Evolutionary conservation across 2,888 invertebrate genomes (phyloP).

Genomic region (Cactoblastis cactorum): DNA sequence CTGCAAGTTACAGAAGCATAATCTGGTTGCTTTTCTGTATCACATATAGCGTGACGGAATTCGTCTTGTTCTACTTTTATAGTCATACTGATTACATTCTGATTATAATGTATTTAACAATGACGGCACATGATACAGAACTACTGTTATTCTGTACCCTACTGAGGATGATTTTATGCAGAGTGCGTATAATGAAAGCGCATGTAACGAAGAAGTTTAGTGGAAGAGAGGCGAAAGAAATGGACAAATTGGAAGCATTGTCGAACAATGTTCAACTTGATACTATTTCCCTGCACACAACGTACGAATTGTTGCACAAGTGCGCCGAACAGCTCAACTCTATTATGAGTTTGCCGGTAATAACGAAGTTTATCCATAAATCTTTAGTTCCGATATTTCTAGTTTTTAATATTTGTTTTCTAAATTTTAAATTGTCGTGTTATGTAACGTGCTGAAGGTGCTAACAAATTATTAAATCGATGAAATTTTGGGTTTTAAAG

Average conservation of each 20-base stretch:
- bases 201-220: slow-evolving; percentile 43
- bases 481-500: too few relatives aligned
- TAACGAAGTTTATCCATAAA: slow-evolving; percentile 14
- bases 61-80: slow-evolving; percentile 24
- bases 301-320: slow-evolving; percentile 53
- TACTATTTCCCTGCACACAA: slow-evolving; percentile 44
- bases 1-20: slow-evolving; percentile 24
- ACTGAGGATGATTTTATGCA: slow-evolving; percentile 36
- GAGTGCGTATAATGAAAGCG: slow-evolving; percentile 48
- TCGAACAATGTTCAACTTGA: slow-evolving; percentile 42
- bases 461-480: too few relatives aligned
- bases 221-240: slow-evolving; percentile 19
- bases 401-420: slow-evolving; percentile 1
- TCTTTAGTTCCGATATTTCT: not conserved
- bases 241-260: slow-evolving; percentile 38
- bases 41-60: slow-evolving; percentile 34
- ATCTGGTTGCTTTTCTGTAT: slow-evolving; percentile 28
- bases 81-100: slow-evolving; percentile 18
- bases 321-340: slow-evolving; percentile 51
- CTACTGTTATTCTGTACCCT: slow-evolving; percentile 43
- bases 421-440: not conserved
- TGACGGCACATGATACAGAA: slow-evolving; percentile 47
- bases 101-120: slow-evolving; percentile 28
- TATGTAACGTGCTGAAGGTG: too few relatives aligned
- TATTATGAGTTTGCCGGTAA: slow-evolving; percentile 56